Evolutionary conservation across 2,797 vertebrate species (phyloP), one percentile per base, ranked within the genome.

Genomic region (Sphenopsis melanotis): DNA sequence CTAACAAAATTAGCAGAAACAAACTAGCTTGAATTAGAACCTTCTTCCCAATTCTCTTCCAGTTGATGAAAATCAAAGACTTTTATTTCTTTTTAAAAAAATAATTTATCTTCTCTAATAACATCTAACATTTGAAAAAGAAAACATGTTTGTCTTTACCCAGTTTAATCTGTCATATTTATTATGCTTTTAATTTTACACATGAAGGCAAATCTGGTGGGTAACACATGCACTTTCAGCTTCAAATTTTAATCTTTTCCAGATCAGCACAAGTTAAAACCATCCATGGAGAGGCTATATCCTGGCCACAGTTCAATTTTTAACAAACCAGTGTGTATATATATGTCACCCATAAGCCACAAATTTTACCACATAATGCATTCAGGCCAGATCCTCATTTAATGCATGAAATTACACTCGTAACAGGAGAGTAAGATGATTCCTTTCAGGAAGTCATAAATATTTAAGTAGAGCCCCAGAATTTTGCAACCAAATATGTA

Each of bases 401-500:
- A 57, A 69, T 14, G 18, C 29, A 82, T 16, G 29, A 69, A 77
- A 75, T 50, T 60, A 72, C 14, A 68, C 9, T 59, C 15, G 1
- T 8, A 81, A 69, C 6, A 59, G 42, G 12, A 61, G 5, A 81
- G 17, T 11, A 84, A 56, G 12, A 66, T 0, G 7, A 78, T 29
- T 29, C 20, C 24, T 61, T 82, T 59, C 29, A 72, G 39, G 15
- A 87, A 76, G 14, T 27, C 76, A 63, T 37, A 65, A 64, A 53
- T 42, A 83, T n/a, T 83, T 29, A 41, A 87, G n/a, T 20, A 47
- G 4, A 63, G 53, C 10, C 18, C 13, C 37, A 81, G 22, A 90
- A 56, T 53, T 44, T 4, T 50, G 26, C 29, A 71, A 50, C 7
- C 36, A 57, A 77, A n/a, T 0, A 0, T 6, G 13, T 19, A 65